phyloP scores from a whole-genome alignment of 2,113 vertebrate genomes.

The Brachypodius melanocephalos region DNA sequence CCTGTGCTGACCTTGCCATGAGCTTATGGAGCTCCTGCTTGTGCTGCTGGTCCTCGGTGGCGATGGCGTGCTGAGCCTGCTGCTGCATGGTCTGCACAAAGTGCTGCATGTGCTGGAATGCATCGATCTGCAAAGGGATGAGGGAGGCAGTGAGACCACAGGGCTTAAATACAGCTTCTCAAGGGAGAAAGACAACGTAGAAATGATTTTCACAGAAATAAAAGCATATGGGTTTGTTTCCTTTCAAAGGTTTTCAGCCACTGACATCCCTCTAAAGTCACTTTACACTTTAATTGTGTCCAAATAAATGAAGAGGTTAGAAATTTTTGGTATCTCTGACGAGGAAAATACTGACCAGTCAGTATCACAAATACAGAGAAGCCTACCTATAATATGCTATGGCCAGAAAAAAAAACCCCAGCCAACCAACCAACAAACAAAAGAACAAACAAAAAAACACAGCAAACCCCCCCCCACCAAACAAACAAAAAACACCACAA shows the following conservation, averaged over 20 bases:
- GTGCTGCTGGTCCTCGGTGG: slow-evolving; percentile 92
- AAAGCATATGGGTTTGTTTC: not conserved
- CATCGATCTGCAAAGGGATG: slow-evolving; percentile 83
- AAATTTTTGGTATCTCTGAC: not conserved
- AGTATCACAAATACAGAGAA: not conserved
- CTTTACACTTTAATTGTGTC: not conserved
- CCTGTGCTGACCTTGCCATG: slow-evolving; percentile 89
- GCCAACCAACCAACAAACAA: not conserved
- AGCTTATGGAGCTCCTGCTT: slow-evolving; percentile 97
- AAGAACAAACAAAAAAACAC: not conserved
- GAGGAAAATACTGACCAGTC: not conserved
- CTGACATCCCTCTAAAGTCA: not conserved
- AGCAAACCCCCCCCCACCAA: too few relatives aligned
- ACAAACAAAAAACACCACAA: too few relatives aligned
- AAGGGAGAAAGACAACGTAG: not conserved
- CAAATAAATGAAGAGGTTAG: not conserved
- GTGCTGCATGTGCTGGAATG: slow-evolving; percentile 98
- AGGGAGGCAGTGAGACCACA: not conserved
- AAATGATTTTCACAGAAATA: not conserved
- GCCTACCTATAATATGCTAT: not conserved
- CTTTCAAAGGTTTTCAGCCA: not conserved
- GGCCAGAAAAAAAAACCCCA: not conserved
- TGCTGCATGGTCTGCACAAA: slow-evolving; percentile 96
- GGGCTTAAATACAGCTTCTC: not conserved
- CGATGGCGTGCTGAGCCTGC: slow-evolving; percentile 91